phyloP scores from a whole-genome alignment of 2,888 invertebrate genomes.

The Sphinx pinastri region DNA sequence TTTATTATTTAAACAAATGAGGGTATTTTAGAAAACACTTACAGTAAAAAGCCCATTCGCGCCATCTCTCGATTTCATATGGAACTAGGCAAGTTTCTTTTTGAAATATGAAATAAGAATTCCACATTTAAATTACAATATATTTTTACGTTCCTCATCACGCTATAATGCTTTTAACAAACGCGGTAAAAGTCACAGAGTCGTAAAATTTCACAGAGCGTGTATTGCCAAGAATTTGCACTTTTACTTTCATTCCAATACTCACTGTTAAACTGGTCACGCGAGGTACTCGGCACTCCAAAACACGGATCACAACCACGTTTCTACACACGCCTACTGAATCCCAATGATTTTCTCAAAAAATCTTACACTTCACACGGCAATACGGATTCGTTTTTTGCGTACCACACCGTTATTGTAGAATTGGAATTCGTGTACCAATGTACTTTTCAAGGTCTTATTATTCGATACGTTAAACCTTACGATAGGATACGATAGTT shows the following conservation, averaged over 20 bases:
- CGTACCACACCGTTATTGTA: neutral
- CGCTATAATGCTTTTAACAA: neutral
- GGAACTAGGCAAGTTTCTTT: neutral
- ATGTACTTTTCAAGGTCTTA: neutral
- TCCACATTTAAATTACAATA: neutral
- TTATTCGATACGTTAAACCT: neutral
- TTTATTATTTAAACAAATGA: too few species aligned
- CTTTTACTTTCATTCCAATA: slow-evolving; percentile 62
- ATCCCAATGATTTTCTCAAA: slow-evolving; percentile 3
- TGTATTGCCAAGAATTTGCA: slow-evolving; percentile 30
- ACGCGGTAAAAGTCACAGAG: neutral
- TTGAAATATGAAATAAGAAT: neutral
- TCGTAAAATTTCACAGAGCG: neutral
- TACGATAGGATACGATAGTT: neutral
- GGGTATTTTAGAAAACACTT: too few species aligned
- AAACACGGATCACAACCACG: neutral
- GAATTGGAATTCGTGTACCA: neutral
- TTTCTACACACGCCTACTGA: neutral
- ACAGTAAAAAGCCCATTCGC: too few species aligned
- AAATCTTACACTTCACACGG: slow-evolving; percentile 1
- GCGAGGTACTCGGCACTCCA: slow-evolving; percentile 40
- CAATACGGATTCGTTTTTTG: neutral
- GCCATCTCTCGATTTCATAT: too few species aligned
- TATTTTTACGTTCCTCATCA: neutral
- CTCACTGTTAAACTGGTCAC: slow-evolving; percentile 58